These are phyloP conservation scores for Zosterops hypoxanthus DNA, from an alignment of 2,113 vertebrate species.

Conservation along the genomic window DNA sequence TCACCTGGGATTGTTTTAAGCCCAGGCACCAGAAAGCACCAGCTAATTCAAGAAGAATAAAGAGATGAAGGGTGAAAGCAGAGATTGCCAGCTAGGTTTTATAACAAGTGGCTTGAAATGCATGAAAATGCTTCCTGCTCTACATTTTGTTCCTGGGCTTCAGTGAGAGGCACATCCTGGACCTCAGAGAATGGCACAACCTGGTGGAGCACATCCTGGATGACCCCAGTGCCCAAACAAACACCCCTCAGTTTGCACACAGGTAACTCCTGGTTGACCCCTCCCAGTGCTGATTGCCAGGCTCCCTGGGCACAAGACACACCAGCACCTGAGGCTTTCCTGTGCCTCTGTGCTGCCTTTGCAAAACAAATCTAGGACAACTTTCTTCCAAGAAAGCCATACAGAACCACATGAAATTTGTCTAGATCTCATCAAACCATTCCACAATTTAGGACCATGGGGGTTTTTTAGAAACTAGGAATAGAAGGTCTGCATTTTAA, in stretches of 20 bases:
- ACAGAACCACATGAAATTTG: background rate
- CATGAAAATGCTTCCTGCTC: background rate
- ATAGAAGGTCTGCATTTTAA: background rate
- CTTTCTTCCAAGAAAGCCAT: background rate
- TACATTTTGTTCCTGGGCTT: background rate
- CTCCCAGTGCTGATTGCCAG: background rate
- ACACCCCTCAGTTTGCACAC: background rate
- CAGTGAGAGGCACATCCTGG: too few relatives aligned
- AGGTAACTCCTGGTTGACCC: rapidly evolving
- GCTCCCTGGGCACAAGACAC: rapidly evolving
- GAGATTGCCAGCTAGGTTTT: background rate
- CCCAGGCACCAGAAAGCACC: background rate
- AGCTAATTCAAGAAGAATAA: background rate
- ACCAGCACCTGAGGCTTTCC: background rate
- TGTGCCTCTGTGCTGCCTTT: rapidly evolving
- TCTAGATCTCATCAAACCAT: background rate
- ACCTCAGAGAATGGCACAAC: background rate
- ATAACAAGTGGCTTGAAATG: background rate
- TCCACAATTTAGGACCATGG: background rate
- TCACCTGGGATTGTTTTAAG: background rate
- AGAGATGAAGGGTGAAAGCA: background rate
- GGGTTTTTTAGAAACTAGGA: background rate
- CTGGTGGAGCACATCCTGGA: rapidly evolving
- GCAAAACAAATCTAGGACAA: background rate
- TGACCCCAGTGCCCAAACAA: background rate